Percentiles rank a stretch among this genome's conserved stretches.
These are phyloP conservation scores for Ophion costatus DNA, from an alignment of 2,888 invertebrate genomes.

Conservation along the genomic window DNA sequence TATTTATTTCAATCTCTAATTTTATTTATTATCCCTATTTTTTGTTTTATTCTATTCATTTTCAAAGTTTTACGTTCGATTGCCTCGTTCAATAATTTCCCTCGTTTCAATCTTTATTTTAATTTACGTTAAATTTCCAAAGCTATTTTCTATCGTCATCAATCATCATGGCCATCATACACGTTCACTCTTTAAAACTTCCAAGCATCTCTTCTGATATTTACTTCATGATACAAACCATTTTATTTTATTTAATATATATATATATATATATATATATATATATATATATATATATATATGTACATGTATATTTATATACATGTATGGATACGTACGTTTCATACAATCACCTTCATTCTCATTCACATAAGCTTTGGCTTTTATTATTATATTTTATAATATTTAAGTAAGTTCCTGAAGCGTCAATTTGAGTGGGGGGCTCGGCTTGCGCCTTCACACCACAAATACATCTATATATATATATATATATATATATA, in stretches of 20 bases:
- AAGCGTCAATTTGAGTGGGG: constrained; percentile 73
- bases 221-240: constrained; percentile 58
- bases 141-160: constrained; percentile 74
- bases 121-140: constrained; percentile 75
- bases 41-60: constrained; percentile 44
- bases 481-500: constrained; percentile 3
- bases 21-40: constrained; percentile 29
- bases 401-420: constrained; percentile 78
- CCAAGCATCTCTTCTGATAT: constrained; percentile 63
- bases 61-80: constrained; percentile 64
- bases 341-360: constrained; percentile 7
- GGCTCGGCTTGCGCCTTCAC: constrained; percentile 64
- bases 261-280: constrained; percentile 47
- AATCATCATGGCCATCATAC: constrained; percentile 71
- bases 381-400: constrained; percentile 71
- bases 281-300: constrained; percentile 27
- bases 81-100: constrained; percentile 69
- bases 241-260: constrained; percentile 30
- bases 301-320: not conserved
- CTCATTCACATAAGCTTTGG: constrained; percentile 66
- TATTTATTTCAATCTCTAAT: constrained; percentile 36
- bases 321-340: not conserved
- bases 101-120: constrained; percentile 68
- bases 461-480: not conserved
- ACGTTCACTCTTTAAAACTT: constrained; percentile 64